Evolutionary conservation across 2,888 invertebrate species (phyloP), one percentile per base, ranked within the genome.

Genomic region (Caenorhabditis japonica): DNA sequence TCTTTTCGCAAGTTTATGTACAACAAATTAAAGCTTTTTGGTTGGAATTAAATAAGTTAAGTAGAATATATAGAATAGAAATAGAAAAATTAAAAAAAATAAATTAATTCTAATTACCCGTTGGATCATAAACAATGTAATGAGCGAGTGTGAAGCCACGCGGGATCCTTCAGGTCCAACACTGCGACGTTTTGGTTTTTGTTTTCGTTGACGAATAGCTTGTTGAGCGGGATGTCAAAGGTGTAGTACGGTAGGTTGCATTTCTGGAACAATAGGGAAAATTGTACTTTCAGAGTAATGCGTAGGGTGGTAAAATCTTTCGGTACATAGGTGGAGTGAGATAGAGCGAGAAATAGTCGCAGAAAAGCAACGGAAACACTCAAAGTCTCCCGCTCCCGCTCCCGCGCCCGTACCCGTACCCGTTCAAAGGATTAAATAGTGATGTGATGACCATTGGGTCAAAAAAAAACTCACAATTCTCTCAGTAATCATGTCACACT

Each of bases 241-340:
- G 12, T 27, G 34, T 49, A 13, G 49, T 21, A 49, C 33, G 49
- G 49, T 4, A 49, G 17, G 49, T 49, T 49, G 49, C 49, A 49
- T 1, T 34, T 10, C 49, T 49, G 49, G 13, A 49, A 43, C 19
- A 4, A 15, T 19, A 43, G 23, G 23, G 3, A 4, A 21, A 43
- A 19, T 15, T 12, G 7, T 41, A 17, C 19, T 41, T 15, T 12
- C 19, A 10, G 39, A 15, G 39, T 39, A 17, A n/a, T 38, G 15
- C 15, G n/a, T n/a, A 4, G 4, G 12, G 12, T 36, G n/a, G 12
- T n/a, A 36, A 12, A 12, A 15, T 15, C n/a, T n/a, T n/a, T n/a
- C n/a, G n/a, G n/a, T n/a, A n/a, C n/a, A n/a, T n/a, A n/a, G n/a
- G n/a, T n/a, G n/a, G 15, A 8, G 5, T 36, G n/a, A 7, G n/a